Evolutionary conservation across 1,140 invertebrate species (phyloP), one percentile per base, ranked within the genome.

Genomic region (Apis mellifera): DNA sequence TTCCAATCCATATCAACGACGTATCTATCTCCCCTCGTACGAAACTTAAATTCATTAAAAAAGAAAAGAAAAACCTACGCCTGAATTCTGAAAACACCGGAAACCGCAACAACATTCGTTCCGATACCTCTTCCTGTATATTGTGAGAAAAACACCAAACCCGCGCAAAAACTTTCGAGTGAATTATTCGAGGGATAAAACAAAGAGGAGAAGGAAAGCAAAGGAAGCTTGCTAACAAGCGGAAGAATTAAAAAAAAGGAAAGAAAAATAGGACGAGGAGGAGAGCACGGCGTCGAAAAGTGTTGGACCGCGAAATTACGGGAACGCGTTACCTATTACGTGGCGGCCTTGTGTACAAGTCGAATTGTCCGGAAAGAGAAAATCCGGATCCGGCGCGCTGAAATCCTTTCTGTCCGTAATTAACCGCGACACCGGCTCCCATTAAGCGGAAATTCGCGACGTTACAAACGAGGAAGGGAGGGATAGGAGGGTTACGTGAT

Each of bases 401-500:
- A 26, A 66, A 65, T 79, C 62, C 55, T 77, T 76, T 68, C 79
- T 66, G 32, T 54, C 62, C 62, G 48, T 76, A 69, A 82, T 76
- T 82, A 76, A 48, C 55, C 21, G 74, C 26, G 60, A 78, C 72
- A 76, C 69, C 55, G 42, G 23, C 65, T 64, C n/a, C n/a, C n/a
- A 64, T 75, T 71, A 64, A 69, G 32, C 52, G 54, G 54, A 79
- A 79, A 86, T 65, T 86, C 82, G 48, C 62, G 26, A 48, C 77
- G 60, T 48, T 59, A 74, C 70, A 60, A 78, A 82, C 70, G 52
- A 26, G 26, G 26, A 26, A 1, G 52, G 15, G 32, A 3, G 32
- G 32, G 32, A 32, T 32, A n/a, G 12, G 15, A 8, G 19, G 11
- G 64, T 62, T 86, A 86, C 85, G 85, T 86, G 85, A 86, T 73